Conservation (phyloP, 2,113 vertebrate species). For the Thalassoma bifasciatum region DNA sequence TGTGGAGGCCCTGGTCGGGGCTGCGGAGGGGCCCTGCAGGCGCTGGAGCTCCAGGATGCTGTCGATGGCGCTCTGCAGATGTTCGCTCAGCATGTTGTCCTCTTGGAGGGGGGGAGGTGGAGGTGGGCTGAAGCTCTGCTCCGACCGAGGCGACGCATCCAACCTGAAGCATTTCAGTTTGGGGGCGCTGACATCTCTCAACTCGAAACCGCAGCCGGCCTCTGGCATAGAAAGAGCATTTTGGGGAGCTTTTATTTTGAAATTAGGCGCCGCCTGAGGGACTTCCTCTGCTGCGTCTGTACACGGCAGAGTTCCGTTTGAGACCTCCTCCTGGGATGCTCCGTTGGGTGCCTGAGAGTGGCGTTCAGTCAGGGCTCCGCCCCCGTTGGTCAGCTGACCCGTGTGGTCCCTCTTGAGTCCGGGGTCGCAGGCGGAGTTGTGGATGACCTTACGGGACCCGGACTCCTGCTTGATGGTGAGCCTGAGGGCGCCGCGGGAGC, state of each 20-base stretch:
- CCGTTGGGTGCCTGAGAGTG: conserved; percentile 42
- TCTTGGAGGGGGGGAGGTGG: conserved; percentile 64
- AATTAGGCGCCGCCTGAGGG: conserved; percentile 4
- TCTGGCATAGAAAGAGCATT: conserved; percentile 39
- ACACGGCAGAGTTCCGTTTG: conserved; percentile 45
- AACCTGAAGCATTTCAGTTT: conserved; percentile 71
- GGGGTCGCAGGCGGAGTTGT: conserved; percentile 78
- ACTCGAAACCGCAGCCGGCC: conserved; percentile 38
- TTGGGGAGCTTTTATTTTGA: conserved; percentile 51
- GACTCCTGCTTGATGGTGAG: conserved; percentile 88
- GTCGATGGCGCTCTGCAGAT: conserved; percentile 87
- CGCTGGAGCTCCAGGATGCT: conserved; percentile 87
- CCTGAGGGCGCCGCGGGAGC: conserved; percentile 81
- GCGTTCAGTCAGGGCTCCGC: conserved; percentile 38
- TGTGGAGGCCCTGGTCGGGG: conserved; percentile 57
- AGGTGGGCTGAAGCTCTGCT: conserved; percentile 48
- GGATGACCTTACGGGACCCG: conserved; percentile 83
- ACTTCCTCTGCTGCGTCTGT: conserved; percentile 27
- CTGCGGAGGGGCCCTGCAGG: conserved; percentile 78
- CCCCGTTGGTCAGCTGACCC: conserved; percentile 78
- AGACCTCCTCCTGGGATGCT: conserved; percentile 27
- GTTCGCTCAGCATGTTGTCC: conserved; percentile 83
- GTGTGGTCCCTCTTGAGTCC: conserved; percentile 75
- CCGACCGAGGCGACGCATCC: conserved; percentile 43
- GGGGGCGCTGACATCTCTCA: conserved; percentile 66